Percentiles rank a stretch among this genome's conserved stretches.
These are phyloP conservation scores for Xiphophorus birchmanni DNA, from an alignment of 2,797 vertebrate species.

Conservation along the genomic window DNA sequence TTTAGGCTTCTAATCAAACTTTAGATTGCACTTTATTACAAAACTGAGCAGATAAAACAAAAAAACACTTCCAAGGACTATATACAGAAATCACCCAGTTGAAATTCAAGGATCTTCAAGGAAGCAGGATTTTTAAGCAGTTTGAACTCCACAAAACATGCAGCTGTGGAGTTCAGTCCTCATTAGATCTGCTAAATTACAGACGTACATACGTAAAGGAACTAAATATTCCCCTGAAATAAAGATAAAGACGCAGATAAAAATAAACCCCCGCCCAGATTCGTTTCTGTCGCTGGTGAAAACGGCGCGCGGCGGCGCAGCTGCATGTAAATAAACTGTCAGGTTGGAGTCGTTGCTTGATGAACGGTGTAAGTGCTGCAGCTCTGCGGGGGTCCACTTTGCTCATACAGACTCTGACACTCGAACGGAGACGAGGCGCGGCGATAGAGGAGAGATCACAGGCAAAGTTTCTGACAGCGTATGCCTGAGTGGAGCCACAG, in stretches of 20 bases:
- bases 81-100: too few relatives aligned
- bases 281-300: slow-evolving; percentile 10
- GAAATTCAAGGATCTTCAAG: too few relatives aligned
- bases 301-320: slow-evolving; percentile 2
- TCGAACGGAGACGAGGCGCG: slow-evolving; percentile 59
- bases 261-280: slow-evolving; percentile 8
- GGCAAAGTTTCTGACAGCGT: slow-evolving; percentile 17
- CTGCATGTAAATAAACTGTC: slow-evolving; percentile 42
- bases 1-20: too few relatives aligned
- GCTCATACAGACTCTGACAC: slow-evolving; percentile 53
- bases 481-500: slow-evolving; percentile 20
- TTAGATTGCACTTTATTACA: too few relatives aligned
- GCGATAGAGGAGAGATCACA: slow-evolving; percentile 62
- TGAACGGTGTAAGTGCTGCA: slow-evolving; percentile 38
- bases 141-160: not conserved
- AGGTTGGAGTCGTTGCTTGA: slow-evolving; percentile 43
- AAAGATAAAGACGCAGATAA: not conserved
- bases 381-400: slow-evolving; percentile 58
- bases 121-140: too few relatives aligned
- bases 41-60: too few relatives aligned
- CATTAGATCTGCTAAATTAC: slow-evolving; percentile 35
- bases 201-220: slow-evolving; percentile 1
- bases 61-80: too few relatives aligned
- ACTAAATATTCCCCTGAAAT: slow-evolving; percentile 3
- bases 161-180: slow-evolving; percentile 28